Evolutionary conservation across 2,797 vertebrate genomes (phyloP).

Genomic region (Alcedo quadribrachys): DNA sequence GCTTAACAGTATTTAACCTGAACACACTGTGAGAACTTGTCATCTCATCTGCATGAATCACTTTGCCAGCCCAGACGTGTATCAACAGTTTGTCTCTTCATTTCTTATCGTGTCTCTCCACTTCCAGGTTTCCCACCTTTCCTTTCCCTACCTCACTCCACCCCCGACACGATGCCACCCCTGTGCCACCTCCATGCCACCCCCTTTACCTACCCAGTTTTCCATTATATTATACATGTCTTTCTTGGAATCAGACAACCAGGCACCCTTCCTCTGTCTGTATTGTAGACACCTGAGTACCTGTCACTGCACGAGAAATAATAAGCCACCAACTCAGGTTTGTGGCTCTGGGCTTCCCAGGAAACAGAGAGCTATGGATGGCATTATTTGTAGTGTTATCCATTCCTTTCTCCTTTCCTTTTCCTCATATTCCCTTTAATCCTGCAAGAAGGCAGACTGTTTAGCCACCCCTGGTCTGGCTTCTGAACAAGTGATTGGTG

Average conservation of each 20-base stretch:
- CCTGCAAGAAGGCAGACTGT: neutral
- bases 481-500: neutral
- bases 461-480: neutral
- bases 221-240: neutral
- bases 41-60: neutral
- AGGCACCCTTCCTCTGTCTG: neutral
- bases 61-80: neutral
- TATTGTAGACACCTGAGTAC: too few relatives aligned
- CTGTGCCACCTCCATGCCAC: accelerated
- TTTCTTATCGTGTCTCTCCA: neutral
- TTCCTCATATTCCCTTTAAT: neutral
- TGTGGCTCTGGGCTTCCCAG: neutral
- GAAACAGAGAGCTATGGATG: neutral
- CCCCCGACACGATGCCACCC: too few relatives aligned
- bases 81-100: neutral
- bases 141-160: neutral
- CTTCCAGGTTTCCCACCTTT: neutral
- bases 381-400: neutral
- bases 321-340: neutral
- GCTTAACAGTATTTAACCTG: slow-evolving; percentile 9
- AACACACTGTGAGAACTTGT: neutral
- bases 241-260: neutral
- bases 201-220: neutral
- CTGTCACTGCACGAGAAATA: neutral
- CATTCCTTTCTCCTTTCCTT: neutral